Evolutionary conservation across 1,140 invertebrate genomes (phyloP), one percentile per base, ranked within the genome.

Genomic region (Aphelinus atriplicis): DNA sequence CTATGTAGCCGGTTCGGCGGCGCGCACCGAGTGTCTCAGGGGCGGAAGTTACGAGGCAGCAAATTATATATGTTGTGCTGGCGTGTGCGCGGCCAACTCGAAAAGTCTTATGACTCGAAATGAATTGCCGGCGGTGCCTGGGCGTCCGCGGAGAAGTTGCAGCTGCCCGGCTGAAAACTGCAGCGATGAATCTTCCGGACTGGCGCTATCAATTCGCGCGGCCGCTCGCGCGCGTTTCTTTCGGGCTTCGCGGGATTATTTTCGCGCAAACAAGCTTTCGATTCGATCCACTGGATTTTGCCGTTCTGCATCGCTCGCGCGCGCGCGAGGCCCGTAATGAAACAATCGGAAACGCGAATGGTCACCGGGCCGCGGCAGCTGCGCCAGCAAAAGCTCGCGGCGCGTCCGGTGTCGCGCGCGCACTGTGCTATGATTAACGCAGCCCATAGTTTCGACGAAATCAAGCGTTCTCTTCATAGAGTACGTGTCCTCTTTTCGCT

Each of bases 351-450:
- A 78, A 68, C 73, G 5, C 56, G 2, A 57, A 42, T 10, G 47
- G 26, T 26, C 26, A 26, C 26, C 26, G 26, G 26, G 26, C 26
- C 26, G 26, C 26, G 26, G 77, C 76, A 77, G 80, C 78, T 77
- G 74, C 57, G 64, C 77, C 77, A 78, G 64, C 64, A 73, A 26
- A 67, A 73, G 77, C 77, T 78, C 79, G 76, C 73, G 69, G 77
- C 66, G 77, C 77, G 78, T 72, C 79, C 75, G 78, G 67, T 79
- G 79, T 79, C 78, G 26, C 26, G 26, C 26, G 26, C 26, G 78
- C 78, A 79, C 76, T 72, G 67, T 73, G 70, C 69, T 79, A 81
- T 82, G 80, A 82, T 81, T 82, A 82, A 82, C 81, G 80, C 78
- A 75, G 26, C 26, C 26, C 26, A 26, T 26, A 43, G 6, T 72